Conservation (phyloP, 2,113 vertebrate genomes). For the Noturus placidus region DNA sequence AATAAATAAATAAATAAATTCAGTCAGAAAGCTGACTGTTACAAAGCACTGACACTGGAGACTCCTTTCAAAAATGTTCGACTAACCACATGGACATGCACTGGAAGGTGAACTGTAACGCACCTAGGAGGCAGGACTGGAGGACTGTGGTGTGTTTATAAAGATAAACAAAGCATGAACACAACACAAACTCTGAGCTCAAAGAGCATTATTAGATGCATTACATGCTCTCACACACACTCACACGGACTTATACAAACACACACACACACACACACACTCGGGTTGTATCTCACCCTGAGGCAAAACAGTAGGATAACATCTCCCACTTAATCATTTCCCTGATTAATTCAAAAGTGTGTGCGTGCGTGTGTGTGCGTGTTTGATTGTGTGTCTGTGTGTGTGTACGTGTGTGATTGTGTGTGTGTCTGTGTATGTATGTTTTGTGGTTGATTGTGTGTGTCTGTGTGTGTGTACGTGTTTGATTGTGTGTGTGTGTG, state of each 20-base stretch:
- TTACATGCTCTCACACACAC: constrained; percentile 7
- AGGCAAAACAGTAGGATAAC: constrained; percentile 20
- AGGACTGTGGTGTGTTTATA: background rate
- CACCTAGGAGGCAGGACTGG: background rate
- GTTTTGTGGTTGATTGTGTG: too few relatives aligned
- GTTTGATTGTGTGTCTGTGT: too few relatives aligned
- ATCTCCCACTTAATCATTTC: constrained; percentile 42
- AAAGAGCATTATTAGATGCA: background rate
- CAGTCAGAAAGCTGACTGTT: background rate
- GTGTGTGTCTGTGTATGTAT: too few relatives aligned
- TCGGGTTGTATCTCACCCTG: background rate
- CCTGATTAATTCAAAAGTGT: constrained; percentile 42
- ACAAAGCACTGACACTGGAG: background rate
- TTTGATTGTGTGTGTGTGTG: too few relatives aligned
- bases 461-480: too few relatives aligned
- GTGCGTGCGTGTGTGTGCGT: constrained; percentile 28
- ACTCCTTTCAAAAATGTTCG: background rate
- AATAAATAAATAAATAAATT: too few relatives aligned
- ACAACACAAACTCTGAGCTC: background rate
- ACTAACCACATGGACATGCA: background rate
- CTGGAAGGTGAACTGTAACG: background rate
- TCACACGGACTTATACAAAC: too few relatives aligned
- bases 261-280: constrained; percentile 3
- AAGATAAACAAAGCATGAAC: constrained; percentile 11
- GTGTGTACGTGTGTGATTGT: too few relatives aligned